These are phyloP conservation scores for Cebus imitator DNA, from an alignment of 2,113 vertebrate species.

Conservation along the genomic window DNA sequence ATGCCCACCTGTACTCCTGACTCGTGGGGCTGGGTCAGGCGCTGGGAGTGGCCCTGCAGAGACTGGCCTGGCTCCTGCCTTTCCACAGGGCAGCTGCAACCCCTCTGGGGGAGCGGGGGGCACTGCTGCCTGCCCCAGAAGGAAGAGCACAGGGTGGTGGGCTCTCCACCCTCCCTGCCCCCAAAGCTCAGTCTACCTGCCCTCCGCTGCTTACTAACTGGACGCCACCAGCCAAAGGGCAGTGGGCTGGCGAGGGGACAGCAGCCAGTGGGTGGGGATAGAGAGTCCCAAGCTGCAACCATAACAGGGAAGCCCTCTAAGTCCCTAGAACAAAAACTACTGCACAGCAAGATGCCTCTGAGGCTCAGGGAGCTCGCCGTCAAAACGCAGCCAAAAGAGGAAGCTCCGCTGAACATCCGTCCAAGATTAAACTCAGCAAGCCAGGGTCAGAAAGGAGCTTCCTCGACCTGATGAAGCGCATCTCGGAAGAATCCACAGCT, in stretches of 20 bases:
- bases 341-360: rapidly evolving
- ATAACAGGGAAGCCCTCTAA: not conserved
- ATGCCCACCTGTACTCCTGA: not conserved
- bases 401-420: not conserved
- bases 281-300: not conserved
- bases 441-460: not conserved
- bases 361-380: not conserved
- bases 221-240: not conserved
- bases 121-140: rapidly evolving
- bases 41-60: not conserved
- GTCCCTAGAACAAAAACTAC: not conserved
- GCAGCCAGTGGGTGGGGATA: not conserved
- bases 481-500: not conserved
- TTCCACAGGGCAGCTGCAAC: not conserved
- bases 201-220: not conserved
- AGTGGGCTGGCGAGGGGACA: not conserved
- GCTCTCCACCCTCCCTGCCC: not conserved
- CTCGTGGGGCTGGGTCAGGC: not conserved
- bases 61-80: not conserved
- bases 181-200: not conserved
- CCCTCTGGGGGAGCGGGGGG: not conserved
- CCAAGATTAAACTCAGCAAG: not conserved
- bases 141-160: not conserved
- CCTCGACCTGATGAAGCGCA: rapidly evolving
- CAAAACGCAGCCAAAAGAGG: not conserved